Percentiles rank a stretch among this genome's conserved stretches.
phyloP scores from a whole-genome alignment of 2,797 vertebrate species.

The Eremophila alpestris region DNA sequence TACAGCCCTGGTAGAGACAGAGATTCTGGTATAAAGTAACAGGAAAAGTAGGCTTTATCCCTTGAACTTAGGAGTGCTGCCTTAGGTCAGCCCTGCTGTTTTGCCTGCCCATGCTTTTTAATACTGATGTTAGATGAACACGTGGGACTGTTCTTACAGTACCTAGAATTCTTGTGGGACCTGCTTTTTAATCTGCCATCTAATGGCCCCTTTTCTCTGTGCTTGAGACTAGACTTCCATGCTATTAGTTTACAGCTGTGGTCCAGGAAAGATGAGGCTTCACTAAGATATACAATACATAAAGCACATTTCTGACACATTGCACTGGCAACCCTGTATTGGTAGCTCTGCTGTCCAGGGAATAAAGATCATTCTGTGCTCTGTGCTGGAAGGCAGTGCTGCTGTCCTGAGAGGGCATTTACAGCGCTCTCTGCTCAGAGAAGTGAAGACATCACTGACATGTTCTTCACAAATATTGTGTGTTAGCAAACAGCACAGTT shows the following conservation, averaged over 20 bases:
- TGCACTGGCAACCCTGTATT: background rate
- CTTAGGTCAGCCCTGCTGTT: background rate
- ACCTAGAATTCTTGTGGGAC: background rate
- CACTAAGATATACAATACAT: background rate
- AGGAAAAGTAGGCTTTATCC: background rate
- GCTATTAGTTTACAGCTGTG: conserved; percentile 8
- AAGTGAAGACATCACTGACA: background rate
- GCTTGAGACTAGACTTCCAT: background rate
- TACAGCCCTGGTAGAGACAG: background rate
- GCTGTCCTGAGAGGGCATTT: background rate
- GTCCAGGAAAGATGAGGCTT: conserved; percentile 7
- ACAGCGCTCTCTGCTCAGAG: background rate
- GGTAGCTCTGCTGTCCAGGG: background rate
- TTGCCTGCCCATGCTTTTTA: background rate
- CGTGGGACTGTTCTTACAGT: background rate
- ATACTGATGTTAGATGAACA: background rate
- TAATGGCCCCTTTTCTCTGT: background rate
- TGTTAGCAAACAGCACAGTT: background rate
- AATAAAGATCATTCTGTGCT: background rate
- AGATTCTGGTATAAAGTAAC: background rate
- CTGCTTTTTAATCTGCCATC: background rate
- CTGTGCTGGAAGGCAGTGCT: fast-evolving
- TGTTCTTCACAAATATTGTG: background rate
- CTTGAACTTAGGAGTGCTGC: background rate
- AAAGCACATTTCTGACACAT: conserved; percentile 12